Conservation (phyloP, 2,888 invertebrate species). For the Tetheella fluctuosa region DNA sequence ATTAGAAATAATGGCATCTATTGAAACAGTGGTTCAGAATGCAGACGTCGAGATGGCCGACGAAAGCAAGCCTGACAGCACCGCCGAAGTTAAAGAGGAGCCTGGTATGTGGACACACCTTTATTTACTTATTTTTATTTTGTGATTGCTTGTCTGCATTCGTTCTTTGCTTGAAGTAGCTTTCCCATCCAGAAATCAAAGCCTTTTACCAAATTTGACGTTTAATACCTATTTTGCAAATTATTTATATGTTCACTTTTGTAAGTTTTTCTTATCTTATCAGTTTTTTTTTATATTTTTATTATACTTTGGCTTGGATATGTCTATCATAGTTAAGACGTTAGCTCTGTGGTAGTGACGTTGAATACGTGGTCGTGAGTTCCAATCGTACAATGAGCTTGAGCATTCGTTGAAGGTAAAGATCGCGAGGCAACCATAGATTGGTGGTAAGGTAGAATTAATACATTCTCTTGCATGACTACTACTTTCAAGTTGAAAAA, state of each 20-base stretch:
- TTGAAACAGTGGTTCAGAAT: slow-evolving; percentile 92
- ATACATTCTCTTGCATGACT: no score
- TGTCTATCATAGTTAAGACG: no score
- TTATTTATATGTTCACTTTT: not conserved
- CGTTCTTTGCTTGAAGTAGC: not conserved
- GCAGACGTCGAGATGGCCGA: slow-evolving; percentile 86
- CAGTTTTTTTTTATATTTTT: no score
- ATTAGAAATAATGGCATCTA: slow-evolving; percentile 91
- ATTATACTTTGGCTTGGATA: no score
- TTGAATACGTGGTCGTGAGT: no score
- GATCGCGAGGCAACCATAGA: no score
- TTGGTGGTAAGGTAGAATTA: no score
- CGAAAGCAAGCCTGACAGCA: slow-evolving; percentile 86
- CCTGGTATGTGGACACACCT: slow-evolving; percentile 64
- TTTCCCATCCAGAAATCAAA: not conserved
- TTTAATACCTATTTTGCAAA: no score
- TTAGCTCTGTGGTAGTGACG: no score
- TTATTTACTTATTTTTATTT: not conserved
- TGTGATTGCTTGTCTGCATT: not conserved
- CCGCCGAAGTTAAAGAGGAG: slow-evolving; percentile 88
- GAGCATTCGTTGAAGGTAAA: no score
- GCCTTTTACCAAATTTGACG: not conserved
- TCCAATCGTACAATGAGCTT: no score
- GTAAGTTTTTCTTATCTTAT: not conserved
- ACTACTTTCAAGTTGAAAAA: no score